A percentile compares a stretch with the other conserved stretches of the same genome.
phyloP scores from a whole-genome alignment of 2,113 vertebrate species.

The Taxidea taxus region DNA sequence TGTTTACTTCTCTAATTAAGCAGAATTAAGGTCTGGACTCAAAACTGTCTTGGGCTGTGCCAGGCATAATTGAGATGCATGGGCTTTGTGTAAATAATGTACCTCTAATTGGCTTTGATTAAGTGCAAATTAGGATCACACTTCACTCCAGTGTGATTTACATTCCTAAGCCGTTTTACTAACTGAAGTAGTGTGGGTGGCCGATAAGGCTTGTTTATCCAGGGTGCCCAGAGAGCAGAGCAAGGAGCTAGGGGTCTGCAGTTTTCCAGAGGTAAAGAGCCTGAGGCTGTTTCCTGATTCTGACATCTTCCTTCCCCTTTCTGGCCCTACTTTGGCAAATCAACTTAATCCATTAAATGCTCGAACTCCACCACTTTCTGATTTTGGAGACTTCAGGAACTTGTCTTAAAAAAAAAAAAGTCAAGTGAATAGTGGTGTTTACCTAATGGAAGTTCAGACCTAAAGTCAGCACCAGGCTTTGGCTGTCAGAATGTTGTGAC shows the following conservation, averaged over 20 bases:
- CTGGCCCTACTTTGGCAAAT: not conserved
- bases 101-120: slow-evolving; percentile 86
- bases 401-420: not conserved
- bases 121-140: slow-evolving; percentile 88
- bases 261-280: slow-evolving; percentile 10
- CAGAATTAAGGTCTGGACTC: slow-evolving; percentile 61
- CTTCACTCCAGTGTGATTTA: slow-evolving; percentile 84
- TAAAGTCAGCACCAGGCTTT: not conserved
- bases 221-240: slow-evolving; percentile 30
- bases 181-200: slow-evolving; percentile 78
- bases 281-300: not conserved
- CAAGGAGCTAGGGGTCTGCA: slow-evolving; percentile 58
- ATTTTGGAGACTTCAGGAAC: not conserved
- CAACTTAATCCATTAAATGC: not conserved
- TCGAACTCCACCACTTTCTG: not conserved
- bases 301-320: not conserved
- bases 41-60: slow-evolving; percentile 58
- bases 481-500: not conserved
- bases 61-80: slow-evolving; percentile 86
- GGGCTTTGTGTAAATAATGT: slow-evolving; percentile 86
- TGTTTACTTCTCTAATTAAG: slow-evolving; percentile 59
- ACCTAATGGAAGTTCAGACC: not conserved
- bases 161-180: slow-evolving; percentile 80
- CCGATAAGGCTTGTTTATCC: slow-evolving; percentile 81
- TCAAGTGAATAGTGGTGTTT: not conserved